Conservation (phyloP, 1,140 invertebrate species). For the Sycophaga agraensis region DNA sequence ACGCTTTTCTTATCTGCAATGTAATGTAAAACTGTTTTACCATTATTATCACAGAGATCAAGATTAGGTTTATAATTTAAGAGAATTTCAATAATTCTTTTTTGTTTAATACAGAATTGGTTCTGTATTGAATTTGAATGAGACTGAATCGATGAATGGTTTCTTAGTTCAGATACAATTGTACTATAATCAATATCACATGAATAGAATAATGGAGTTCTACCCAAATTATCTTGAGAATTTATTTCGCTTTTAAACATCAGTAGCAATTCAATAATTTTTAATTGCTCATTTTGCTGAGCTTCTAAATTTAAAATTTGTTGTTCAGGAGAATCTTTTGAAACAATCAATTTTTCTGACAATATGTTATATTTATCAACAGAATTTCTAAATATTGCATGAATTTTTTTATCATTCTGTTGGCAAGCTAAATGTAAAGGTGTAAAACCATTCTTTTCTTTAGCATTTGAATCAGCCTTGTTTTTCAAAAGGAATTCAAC, state of each 20-base stretch:
- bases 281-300: neutral
- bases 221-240: neutral
- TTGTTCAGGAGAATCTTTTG: neutral
- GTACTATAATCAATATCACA: conserved; percentile 7
- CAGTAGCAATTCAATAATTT: conserved; percentile 11
- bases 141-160: neutral
- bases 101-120: neutral
- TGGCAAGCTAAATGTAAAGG: conserved; percentile 14
- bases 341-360: neutral
- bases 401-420: conserved; percentile 11
- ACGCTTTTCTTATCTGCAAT: neutral
- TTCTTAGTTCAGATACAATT: neutral
- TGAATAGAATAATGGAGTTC: conserved; percentile 12
- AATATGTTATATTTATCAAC: neutral
- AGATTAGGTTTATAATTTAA: neutral
- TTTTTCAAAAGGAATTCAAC: neutral
- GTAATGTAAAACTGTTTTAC: conserved; percentile 3
- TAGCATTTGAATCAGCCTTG: neutral
- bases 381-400: neutral
- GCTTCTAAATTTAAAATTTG: neutral
- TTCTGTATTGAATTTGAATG: neutral
- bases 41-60: neutral
- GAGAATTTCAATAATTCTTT: neutral
- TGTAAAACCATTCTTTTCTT: conserved; percentile 4
- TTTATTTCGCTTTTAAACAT: neutral